Evolutionary conservation across 2,888 invertebrate species (phyloP), one percentile per base, ranked within the genome.

Genomic region (Drosophila imparisetae): DNA sequence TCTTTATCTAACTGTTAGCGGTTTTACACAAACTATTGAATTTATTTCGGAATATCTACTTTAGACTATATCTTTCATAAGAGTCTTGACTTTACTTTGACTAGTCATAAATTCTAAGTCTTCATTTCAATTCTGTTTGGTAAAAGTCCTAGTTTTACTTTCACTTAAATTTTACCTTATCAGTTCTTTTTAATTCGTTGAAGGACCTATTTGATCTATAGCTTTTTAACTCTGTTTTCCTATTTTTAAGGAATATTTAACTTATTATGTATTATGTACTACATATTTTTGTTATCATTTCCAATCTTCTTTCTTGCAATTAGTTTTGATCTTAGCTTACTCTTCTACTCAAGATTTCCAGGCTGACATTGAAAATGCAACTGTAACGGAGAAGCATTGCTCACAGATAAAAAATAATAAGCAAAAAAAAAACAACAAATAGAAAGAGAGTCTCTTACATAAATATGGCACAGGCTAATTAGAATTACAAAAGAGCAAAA

Each of bases 401-500:
- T 13, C 3, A n/a, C 29, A 40, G 4, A 13, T n/a, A 29, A 15
- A 13, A 11, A 29, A 40, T 29, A 29, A 40, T 29, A n/a, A n/a
- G 15, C 0, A 29, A 24, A 30, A 11, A 15, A 21, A 21, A 11
- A 13, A 4, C 45, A 36, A 34, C 38, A 57, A 53, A 34, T 5
- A 27, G 45, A 24, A 48, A 36, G 40, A 32, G 53, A 21, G 27
- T 27, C 75, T 74, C 70, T 81, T 80, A 80, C 76, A 89, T 89
- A 87, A 87, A 84, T 87, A 66, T 67, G 80, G 71, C 79, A 52
- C 7, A 40, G 75, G 59, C 89, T 89, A 85, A 86, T 86, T 86
- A 84, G 87, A 86, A 86, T 86, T 86, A 89, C 85, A 86, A 86
- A 86, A 73, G 87, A 81, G 89, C 78, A 81, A 78, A 83, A 78